phyloP scores from a whole-genome alignment of 2,797 vertebrate genomes.

The Cryptoprocta ferox region DNA sequence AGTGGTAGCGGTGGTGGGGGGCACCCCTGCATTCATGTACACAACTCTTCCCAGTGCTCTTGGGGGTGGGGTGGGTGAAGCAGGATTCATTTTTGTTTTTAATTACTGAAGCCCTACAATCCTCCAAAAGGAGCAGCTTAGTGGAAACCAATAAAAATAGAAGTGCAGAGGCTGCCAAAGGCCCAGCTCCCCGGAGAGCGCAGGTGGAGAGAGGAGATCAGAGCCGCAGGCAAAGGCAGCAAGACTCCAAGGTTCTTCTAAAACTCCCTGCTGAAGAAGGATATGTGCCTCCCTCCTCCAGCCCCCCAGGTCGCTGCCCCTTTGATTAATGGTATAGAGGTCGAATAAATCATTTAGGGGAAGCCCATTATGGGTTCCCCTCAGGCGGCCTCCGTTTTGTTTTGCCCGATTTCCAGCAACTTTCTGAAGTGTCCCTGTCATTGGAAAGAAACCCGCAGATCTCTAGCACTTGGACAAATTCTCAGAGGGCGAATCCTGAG shows the following conservation, averaged over 20 bases:
- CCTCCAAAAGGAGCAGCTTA: constrained; percentile 85
- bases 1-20: background rate
- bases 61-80: constrained; percentile 66
- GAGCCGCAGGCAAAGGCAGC: constrained; percentile 81
- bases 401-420: constrained; percentile 70
- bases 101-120: constrained; percentile 83
- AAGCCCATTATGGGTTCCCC: constrained; percentile 71
- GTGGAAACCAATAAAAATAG: constrained; percentile 88
- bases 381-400: constrained; percentile 73
- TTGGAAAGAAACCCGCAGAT: constrained; percentile 22
- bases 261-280: constrained; percentile 61
- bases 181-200: constrained; percentile 87
- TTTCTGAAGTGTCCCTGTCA: constrained; percentile 58
- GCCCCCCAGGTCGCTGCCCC: constrained; percentile 68
- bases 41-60: constrained; percentile 61
- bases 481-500: background rate
- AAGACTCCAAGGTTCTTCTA: constrained; percentile 72
- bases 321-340: constrained; percentile 68
- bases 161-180: constrained; percentile 86
- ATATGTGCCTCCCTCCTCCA: background rate
- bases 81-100: constrained; percentile 77
- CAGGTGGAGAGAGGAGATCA: constrained; percentile 89
- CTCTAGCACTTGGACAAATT: constrained; percentile 14
- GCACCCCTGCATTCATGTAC: background rate
- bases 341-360: constrained; percentile 80